Conservation (phyloP, 2,888 invertebrate species). For the Lottia gigantea region DNA sequence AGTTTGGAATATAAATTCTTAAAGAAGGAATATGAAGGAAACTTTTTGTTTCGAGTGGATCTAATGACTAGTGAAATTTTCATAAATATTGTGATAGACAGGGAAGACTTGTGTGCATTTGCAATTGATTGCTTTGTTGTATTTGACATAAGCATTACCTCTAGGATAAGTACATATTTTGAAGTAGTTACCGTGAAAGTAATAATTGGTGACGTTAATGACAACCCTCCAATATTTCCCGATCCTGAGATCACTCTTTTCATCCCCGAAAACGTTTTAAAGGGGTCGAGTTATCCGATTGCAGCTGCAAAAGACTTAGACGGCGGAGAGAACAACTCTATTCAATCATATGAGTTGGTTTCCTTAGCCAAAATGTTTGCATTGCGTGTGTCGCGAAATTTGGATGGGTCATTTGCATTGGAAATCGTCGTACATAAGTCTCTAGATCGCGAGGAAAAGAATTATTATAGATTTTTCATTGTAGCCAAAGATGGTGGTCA, state of each 20-base stretch:
- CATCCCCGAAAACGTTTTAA: slow-evolving; percentile 47
- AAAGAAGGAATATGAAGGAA: slow-evolving; percentile 28
- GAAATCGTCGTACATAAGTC: slow-evolving; percentile 21
- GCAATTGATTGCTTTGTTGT: slow-evolving; percentile 38
- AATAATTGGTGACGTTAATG: slow-evolving; percentile 59
- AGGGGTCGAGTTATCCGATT: slow-evolving; percentile 41
- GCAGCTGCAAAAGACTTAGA: slow-evolving; percentile 53
- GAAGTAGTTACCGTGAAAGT: slow-evolving; percentile 54
- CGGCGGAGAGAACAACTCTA: slow-evolving; percentile 42
- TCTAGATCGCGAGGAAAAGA: slow-evolving; percentile 12
- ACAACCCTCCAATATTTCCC: slow-evolving; percentile 57
- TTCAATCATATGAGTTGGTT: slow-evolving; percentile 47
- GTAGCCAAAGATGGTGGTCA: slow-evolving; percentile 17
- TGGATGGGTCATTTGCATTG: slow-evolving; percentile 24
- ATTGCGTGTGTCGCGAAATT: slow-evolving; percentile 23
- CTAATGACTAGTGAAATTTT: too few species aligned
- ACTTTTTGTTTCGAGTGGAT: slow-evolving; percentile 24
- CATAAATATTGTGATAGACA: slow-evolving; percentile 32
- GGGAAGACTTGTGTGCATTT: slow-evolving; percentile 49
- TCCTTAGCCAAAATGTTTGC: slow-evolving; percentile 41
- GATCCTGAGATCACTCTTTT: slow-evolving; percentile 34
- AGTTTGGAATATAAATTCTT: slow-evolving; percentile 31
- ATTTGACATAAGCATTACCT: slow-evolving; percentile 49
- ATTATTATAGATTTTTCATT: slow-evolving; percentile 13
- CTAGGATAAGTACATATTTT: slow-evolving; percentile 47